A percentile compares a stretch with the other conserved stretches of the same genome.
Evolutionary conservation across 2,888 invertebrate species (phyloP).

Genomic region (Agrochola macilenta): DNA sequence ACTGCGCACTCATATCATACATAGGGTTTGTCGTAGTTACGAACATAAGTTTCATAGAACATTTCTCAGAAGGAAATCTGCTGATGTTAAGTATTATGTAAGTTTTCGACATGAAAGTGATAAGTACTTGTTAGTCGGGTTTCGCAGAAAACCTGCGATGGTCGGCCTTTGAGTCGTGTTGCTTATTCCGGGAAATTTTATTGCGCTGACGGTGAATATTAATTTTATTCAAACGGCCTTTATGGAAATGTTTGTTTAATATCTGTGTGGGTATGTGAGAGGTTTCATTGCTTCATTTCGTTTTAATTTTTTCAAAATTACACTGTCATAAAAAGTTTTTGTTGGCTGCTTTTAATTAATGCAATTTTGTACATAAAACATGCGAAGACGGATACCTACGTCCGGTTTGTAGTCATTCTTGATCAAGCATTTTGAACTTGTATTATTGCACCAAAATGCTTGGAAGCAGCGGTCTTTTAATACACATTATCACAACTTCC

Average conservation of each 20-base stretch:
- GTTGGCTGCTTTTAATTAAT: not conserved
- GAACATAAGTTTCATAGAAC: slow-evolving; percentile 25
- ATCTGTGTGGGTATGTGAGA: not conserved
- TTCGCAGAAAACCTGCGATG: slow-evolving; percentile 41
- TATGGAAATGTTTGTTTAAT: slow-evolving; percentile 34
- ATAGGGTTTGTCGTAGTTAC: slow-evolving; percentile 46
- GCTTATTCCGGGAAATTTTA: slow-evolving; percentile 38
- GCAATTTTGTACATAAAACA: slow-evolving; percentile 1
- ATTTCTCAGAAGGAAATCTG: slow-evolving; percentile 30
- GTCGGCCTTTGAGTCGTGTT: slow-evolving; percentile 26
- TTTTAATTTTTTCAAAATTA: not conserved
- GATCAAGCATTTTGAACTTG: too few relatives aligned
- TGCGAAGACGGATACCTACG: not conserved
- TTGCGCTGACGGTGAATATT: slow-evolving; percentile 48
- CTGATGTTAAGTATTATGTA: slow-evolving; percentile 14
- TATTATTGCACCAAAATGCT: too few relatives aligned
- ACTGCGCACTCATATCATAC: slow-evolving; percentile 67
- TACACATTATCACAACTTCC: too few relatives aligned
- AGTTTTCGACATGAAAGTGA: slow-evolving; percentile 51
- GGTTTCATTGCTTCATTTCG: slow-evolving; percentile 14
- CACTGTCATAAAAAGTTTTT: not conserved
- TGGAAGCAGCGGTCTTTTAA: too few relatives aligned
- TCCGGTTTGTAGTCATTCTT: too few relatives aligned
- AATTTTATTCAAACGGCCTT: slow-evolving; percentile 29
- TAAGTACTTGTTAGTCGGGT: slow-evolving; percentile 28